These are phyloP conservation scores for Dasyornis broadbenti DNA, from an alignment of 2,113 vertebrate genomes.

Conservation along the genomic window DNA sequence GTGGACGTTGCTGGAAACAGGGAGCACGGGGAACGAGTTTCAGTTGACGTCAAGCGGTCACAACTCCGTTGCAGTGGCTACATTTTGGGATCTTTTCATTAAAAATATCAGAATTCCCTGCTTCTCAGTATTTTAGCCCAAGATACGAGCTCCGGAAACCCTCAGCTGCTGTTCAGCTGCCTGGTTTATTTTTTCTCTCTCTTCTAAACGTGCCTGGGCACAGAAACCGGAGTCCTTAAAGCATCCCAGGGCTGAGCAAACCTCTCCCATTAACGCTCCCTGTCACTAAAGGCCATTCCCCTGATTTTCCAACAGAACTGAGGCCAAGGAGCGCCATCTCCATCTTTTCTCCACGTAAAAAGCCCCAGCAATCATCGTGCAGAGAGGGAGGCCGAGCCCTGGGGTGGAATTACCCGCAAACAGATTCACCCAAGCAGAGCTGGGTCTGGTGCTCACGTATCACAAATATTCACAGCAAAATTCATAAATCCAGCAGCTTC, in stretches of 20 bases:
- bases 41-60: not conserved
- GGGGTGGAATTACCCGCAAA: not conserved
- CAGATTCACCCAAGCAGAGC: rapidly evolving
- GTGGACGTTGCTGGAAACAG: not conserved
- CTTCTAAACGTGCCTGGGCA: rapidly evolving
- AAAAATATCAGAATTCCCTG: not conserved
- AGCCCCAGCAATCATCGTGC: rapidly evolving
- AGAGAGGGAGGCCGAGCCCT: rapidly evolving
- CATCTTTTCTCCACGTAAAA: not conserved
- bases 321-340: not conserved
- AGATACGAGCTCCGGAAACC: not conserved
- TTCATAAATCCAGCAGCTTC: not conserved
- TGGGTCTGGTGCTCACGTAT: rapidly evolving
- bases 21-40: not conserved
- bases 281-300: not conserved
- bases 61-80: rapidly evolving
- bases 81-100: not conserved
- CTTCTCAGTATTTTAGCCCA: not conserved
- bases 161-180: not conserved
- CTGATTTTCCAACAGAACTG: not conserved
- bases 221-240: not conserved
- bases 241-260: not conserved
- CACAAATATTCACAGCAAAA: not conserved
- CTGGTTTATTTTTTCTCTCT: not conserved
- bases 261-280: rapidly evolving